A percentile compares a stretch with the other conserved stretches of the same genome.
Evolutionary conservation across 2,797 vertebrate genomes (phyloP).

Genomic region (Syngnathus acus): DNA sequence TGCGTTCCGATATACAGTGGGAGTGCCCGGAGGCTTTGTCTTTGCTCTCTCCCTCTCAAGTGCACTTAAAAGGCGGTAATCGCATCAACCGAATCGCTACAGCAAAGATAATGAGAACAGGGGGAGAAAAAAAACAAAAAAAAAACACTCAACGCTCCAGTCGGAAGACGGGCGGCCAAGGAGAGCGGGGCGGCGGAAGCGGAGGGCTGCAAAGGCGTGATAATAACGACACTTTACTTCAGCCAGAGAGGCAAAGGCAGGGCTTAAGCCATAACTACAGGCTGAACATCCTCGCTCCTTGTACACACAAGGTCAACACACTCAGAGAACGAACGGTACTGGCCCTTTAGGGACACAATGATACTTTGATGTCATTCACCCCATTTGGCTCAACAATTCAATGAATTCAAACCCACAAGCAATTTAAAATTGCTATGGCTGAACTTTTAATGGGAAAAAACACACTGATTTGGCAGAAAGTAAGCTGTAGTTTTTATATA

Average conservation of each 20-base stretch:
- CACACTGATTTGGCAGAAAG: background rate
- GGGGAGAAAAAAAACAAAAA: background rate
- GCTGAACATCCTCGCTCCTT: conserved; percentile 25
- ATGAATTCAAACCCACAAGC: no score
- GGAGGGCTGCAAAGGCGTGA: conserved; percentile 38
- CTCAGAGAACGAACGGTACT: background rate
- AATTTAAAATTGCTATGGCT: no score
- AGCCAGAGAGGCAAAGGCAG: conserved; percentile 29
- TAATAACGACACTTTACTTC: conserved; percentile 48
- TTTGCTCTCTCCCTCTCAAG: conserved; percentile 25
- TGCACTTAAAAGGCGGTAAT: conserved; percentile 44
- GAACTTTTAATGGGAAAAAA: no score
- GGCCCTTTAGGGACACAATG: background rate
- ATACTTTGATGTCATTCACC: background rate
- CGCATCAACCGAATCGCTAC: conserved; percentile 37
- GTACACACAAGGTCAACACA: conserved; percentile 24
- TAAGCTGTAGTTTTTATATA: no score
- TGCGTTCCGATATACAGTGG: conserved; percentile 10
- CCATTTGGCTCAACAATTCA: background rate
- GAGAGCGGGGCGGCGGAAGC: conserved; percentile 23
- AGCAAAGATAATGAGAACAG: conserved; percentile 42
- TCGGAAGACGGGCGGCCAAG: conserved; percentile 33
- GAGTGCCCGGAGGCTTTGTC: conserved; percentile 33
- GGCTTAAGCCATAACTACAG: conserved; percentile 59
- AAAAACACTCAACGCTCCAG: conserved; percentile 17